Conservation (phyloP, 2,888 invertebrate genomes). For the Agrotis ipsilon region DNA sequence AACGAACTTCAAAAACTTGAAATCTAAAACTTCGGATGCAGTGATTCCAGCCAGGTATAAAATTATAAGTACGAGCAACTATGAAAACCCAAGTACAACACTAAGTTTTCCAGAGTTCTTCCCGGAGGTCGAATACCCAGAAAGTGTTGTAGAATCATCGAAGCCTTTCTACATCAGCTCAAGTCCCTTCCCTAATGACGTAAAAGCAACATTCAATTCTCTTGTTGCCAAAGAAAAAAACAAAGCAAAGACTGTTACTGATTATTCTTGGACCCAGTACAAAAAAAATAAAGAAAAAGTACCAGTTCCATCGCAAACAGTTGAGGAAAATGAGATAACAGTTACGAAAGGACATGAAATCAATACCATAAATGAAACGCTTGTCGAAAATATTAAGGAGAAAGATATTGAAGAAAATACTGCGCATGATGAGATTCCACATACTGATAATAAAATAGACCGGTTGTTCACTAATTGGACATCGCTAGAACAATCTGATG, state of each 20-base stretch:
- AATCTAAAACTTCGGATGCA: conserved; percentile 47
- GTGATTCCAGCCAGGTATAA: conserved; percentile 67
- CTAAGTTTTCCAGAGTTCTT: conserved; percentile 65
- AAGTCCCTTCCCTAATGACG: conserved; percentile 76
- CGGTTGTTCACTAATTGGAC: conserved; percentile 15
- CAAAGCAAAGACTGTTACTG: conserved; percentile 40
- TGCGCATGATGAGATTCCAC: background rate
- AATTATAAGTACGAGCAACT: conserved; percentile 52
- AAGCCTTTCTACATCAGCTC: conserved; percentile 77
- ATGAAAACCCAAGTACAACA: conserved; percentile 35
- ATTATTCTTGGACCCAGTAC: conserved; percentile 21
- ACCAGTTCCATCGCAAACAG: conserved; percentile 12
- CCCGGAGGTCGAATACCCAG: conserved; percentile 75
- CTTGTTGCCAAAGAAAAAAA: conserved; percentile 31
- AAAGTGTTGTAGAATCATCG: conserved; percentile 72
- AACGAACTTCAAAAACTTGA: conserved; percentile 39
- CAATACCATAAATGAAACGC: conserved; percentile 21
- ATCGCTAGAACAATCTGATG: conserved; percentile 9
- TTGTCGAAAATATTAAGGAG: conserved; percentile 5
- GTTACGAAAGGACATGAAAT: conserved; percentile 32
- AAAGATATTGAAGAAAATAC: conserved; percentile 5
- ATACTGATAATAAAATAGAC: conserved; percentile 4
- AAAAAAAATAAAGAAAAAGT: conserved; percentile 30
- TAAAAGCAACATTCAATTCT: conserved; percentile 70
- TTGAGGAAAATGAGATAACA: conserved; percentile 20